These are phyloP conservation scores for Agriotes lineatus DNA, from an alignment of 2,888 invertebrate genomes.

Conservation along the genomic window DNA sequence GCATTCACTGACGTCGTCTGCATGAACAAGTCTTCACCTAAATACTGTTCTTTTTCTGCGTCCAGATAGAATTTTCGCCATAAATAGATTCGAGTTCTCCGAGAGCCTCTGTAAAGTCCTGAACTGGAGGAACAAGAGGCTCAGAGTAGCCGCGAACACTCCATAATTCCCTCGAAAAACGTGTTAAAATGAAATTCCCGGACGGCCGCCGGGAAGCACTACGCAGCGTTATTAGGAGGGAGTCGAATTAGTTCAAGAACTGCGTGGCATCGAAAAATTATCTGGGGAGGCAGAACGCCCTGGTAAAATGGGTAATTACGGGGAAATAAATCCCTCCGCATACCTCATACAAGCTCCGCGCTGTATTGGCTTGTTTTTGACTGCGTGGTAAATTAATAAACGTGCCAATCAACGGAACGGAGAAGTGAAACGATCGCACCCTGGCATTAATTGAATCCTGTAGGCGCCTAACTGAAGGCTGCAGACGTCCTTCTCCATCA, in stretches of 20 bases:
- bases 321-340: not conserved
- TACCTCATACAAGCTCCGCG: not conserved
- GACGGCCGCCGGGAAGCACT: not conserved
- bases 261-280: not conserved
- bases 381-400: constrained; percentile 25
- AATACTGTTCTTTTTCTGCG: no score
- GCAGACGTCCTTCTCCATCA: constrained; percentile 6
- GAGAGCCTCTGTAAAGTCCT: not conserved
- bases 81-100: not conserved
- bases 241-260: not conserved
- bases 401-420: constrained; percentile 13
- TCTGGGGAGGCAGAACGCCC: not conserved
- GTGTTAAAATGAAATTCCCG: constrained; percentile 7
- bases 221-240: not conserved
- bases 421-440: constrained; percentile 21
- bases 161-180: not conserved
- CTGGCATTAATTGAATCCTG: constrained; percentile 18
- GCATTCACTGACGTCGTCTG: no score
- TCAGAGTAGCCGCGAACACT: no score
- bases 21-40: no score
- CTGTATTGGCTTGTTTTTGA: constrained; percentile 23
- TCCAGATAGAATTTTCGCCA: no score
- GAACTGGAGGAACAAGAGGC: no score
- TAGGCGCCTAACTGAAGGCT: not conserved
- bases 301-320: not conserved